Evolutionary conservation across 2,888 invertebrate genomes (phyloP).

Genomic region (Scrobipalpa costella): DNA sequence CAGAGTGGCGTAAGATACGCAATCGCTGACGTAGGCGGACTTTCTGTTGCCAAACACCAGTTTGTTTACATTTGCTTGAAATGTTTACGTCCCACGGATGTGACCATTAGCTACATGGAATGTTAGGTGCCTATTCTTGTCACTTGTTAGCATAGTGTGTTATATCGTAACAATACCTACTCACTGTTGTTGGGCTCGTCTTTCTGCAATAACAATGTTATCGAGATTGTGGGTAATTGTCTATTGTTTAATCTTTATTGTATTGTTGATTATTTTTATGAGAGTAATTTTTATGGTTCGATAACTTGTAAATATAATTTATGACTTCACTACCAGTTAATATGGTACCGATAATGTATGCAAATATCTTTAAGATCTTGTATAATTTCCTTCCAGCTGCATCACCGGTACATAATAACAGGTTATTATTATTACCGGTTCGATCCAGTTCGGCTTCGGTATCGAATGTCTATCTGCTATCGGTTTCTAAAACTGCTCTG

Average conservation of each 20-base stretch:
- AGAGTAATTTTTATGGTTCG: too few species aligned
- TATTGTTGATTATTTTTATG: too few species aligned
- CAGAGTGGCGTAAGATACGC: slow-evolving; percentile 42
- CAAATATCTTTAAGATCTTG: slow-evolving; percentile 6
- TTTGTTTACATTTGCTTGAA: slow-evolving; percentile 29
- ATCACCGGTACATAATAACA: slow-evolving; percentile 2
- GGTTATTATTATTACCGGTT: slow-evolving; percentile 7
- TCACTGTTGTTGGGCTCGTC: neutral
- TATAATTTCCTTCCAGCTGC: slow-evolving; percentile 13
- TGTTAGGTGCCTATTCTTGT: slow-evolving; percentile 23
- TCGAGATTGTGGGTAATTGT: slow-evolving; percentile 22
- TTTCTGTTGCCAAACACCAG: slow-evolving; percentile 31
- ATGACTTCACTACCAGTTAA: neutral
- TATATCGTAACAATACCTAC: slow-evolving; percentile 1
- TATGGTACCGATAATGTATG: slow-evolving; percentile 1
- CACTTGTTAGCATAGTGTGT: slow-evolving; percentile 13
- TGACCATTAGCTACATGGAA: slow-evolving; percentile 28
- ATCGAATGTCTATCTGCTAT: slow-evolving; percentile 12
- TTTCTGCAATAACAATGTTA: slow-evolving; percentile 22
- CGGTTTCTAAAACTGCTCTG: slow-evolving; percentile 13
- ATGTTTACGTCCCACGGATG: slow-evolving; percentile 33
- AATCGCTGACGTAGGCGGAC: slow-evolving; percentile 24
- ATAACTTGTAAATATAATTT: neutral
- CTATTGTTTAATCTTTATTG: too few species aligned
- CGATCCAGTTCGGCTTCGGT: slow-evolving; percentile 15